Conservation (phyloP, 2,113 vertebrate species). For the Phalacrocorax pelagicus region DNA sequence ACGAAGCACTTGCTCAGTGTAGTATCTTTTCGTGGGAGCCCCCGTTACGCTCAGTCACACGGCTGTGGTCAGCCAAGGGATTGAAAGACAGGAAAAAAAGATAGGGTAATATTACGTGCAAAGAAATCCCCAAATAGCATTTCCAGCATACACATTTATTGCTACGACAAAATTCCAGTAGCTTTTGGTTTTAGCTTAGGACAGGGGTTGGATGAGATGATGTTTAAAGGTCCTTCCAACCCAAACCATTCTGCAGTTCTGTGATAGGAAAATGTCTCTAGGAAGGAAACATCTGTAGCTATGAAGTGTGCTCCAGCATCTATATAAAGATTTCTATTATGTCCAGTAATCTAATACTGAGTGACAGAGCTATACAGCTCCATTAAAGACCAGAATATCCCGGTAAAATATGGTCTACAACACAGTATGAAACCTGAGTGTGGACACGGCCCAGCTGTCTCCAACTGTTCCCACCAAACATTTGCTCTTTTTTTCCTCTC, state of each 20-base stretch:
- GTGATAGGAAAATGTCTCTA: slow-evolving; percentile 57
- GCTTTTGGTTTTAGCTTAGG: slow-evolving; percentile 36
- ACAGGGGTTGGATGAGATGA: background rate
- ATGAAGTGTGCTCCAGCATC: slow-evolving; percentile 1
- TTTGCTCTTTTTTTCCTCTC: background rate
- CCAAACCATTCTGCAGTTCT: background rate
- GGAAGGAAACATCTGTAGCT: slow-evolving; percentile 71
- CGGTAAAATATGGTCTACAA: accelerated
- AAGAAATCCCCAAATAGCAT: background rate
- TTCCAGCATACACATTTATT: background rate
- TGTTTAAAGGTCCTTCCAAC: background rate
- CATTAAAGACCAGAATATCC: background rate
- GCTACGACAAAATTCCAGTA: background rate
- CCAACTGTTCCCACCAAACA: background rate
- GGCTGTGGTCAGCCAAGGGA: background rate
- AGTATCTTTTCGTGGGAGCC: background rate
- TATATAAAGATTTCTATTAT: background rate
- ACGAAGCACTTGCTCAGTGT: background rate
- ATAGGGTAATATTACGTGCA: background rate
- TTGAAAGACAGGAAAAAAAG: background rate
- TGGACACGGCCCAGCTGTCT: background rate
- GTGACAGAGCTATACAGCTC: background rate
- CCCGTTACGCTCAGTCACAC: background rate
- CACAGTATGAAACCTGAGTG: background rate
- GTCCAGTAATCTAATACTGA: background rate